Conservation (phyloP, 2,888 invertebrate species). For the Nomada hirtipes region DNA sequence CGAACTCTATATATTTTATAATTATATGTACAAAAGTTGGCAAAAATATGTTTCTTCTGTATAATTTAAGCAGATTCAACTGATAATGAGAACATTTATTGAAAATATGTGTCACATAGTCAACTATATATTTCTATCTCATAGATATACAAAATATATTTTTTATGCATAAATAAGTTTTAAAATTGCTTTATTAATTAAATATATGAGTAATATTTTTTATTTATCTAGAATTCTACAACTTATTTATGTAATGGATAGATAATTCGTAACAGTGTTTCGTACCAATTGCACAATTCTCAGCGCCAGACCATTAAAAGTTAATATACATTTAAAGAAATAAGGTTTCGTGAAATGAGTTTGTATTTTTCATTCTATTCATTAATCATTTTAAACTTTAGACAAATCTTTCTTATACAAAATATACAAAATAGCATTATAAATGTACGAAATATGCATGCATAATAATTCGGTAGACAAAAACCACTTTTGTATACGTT, state of each 20-base stretch:
- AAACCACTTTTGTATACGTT: background rate
- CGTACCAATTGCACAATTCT: slow-evolving; percentile 1
- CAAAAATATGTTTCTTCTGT: slow-evolving; percentile 21
- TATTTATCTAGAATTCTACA: background rate
- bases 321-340: background rate
- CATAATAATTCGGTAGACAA: too few species aligned
- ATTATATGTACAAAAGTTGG: slow-evolving; percentile 11
- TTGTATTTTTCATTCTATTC: too few species aligned
- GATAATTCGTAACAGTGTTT: background rate
- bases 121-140: background rate
- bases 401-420: too few species aligned
- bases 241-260: background rate
- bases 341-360: background rate
- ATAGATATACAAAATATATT: background rate
- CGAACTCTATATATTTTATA: slow-evolving; percentile 24
- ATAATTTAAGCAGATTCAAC: slow-evolving; percentile 18
- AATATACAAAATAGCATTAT: too few species aligned
- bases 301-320: slow-evolving; percentile 1
- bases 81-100: slow-evolving; percentile 16
- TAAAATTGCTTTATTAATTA: slow-evolving; percentile 16
- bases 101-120: slow-evolving; percentile 11
- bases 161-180: background rate
- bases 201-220: slow-evolving; percentile 1
- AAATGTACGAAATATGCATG: too few species aligned
- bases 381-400: too few species aligned